These are phyloP conservation scores for Ranitomeya imitator DNA, from an alignment of 2,113 vertebrate genomes.

Conservation along the genomic window DNA sequence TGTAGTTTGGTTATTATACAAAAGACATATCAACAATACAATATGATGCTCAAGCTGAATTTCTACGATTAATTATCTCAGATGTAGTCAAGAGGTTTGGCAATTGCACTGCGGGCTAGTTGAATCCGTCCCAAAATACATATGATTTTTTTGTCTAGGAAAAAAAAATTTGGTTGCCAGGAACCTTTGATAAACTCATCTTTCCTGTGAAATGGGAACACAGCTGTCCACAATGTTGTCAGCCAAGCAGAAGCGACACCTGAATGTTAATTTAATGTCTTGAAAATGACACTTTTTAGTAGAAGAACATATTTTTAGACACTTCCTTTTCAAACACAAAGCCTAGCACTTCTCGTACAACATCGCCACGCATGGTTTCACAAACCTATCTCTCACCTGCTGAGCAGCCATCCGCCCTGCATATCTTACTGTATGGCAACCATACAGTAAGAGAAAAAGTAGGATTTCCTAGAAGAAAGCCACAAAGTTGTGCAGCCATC, in stretches of 20 bases:
- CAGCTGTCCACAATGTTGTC: slow-evolving; percentile 8
- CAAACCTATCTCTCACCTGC: not conserved
- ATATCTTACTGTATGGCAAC: not conserved
- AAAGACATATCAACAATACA: not conserved
- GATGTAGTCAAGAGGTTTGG: slow-evolving; percentile 6
- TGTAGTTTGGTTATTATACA: not conserved
- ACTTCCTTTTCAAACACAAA: not conserved
- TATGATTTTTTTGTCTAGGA: not conserved
- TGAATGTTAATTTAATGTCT: not conserved
- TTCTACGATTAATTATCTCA: not conserved
- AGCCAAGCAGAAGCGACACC: not conserved
- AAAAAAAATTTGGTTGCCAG: not conserved
- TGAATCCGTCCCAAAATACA: not conserved
- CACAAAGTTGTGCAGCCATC: not conserved
- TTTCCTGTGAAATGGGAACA: not conserved
- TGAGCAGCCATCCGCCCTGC: not conserved
- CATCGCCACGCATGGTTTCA: not conserved
- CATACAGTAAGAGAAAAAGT: not conserved
- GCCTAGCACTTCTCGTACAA: not conserved
- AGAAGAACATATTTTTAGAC: slow-evolving; percentile 1
- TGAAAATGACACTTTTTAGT: slow-evolving; percentile 2
- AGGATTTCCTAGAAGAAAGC: too few species aligned
- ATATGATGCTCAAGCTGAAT: not conserved
- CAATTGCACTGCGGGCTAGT: not conserved
- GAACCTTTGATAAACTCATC: not conserved